Percentiles rank a stretch among this genome's conserved stretches.
These are phyloP conservation scores for Toxotes jaculatrix DNA, from an alignment of 2,113 vertebrate genomes.

Conservation along the genomic window DNA sequence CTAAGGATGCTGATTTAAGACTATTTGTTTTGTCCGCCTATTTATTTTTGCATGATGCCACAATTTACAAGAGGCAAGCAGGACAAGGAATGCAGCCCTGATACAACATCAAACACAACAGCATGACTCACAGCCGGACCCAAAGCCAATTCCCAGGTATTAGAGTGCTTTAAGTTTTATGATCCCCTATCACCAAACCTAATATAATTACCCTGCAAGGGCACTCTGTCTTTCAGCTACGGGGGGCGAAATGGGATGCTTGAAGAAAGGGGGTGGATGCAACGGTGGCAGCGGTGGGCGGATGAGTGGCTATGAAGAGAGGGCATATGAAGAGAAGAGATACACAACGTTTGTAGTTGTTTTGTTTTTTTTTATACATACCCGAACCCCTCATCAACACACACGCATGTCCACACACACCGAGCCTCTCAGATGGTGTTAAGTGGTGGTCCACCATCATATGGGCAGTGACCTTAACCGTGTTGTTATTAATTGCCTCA, in stretches of 20 bases:
- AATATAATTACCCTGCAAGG: slow-evolving; percentile 88
- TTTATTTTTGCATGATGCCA: slow-evolving; percentile 83
- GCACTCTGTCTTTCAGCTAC: slow-evolving; percentile 85
- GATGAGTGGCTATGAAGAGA: slow-evolving; percentile 54
- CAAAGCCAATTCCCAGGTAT: slow-evolving; percentile 86
- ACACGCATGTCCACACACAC: slow-evolving; percentile 1
- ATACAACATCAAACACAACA: slow-evolving; percentile 76
- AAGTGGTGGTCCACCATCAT: slow-evolving; percentile 61
- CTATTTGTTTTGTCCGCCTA: slow-evolving; percentile 80
- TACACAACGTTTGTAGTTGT: slow-evolving; percentile 36
- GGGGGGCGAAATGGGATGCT: slow-evolving; percentile 63
- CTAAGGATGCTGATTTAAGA: slow-evolving; percentile 83
- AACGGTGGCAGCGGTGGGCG: slow-evolving; percentile 27
- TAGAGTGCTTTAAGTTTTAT: slow-evolving; percentile 87
- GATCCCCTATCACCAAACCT: slow-evolving; percentile 82
- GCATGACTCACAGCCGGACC: slow-evolving; percentile 74
- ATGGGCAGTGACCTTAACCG: slow-evolving; percentile 76
- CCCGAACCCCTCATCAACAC: neutral
- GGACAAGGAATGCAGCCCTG: slow-evolving; percentile 39
- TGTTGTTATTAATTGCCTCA: slow-evolving; percentile 84
- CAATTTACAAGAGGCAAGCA: slow-evolving; percentile 77
- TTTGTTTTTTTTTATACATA: slow-evolving; percentile 41
- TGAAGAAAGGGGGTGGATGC: slow-evolving; percentile 47
- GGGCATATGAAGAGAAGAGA: slow-evolving; percentile 15
- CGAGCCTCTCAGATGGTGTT: slow-evolving; percentile 33